Percentiles rank a stretch among this genome's conserved stretches.
phyloP scores from a whole-genome alignment of 2,797 vertebrate species.

The Aplochiton taeniatus region DNA sequence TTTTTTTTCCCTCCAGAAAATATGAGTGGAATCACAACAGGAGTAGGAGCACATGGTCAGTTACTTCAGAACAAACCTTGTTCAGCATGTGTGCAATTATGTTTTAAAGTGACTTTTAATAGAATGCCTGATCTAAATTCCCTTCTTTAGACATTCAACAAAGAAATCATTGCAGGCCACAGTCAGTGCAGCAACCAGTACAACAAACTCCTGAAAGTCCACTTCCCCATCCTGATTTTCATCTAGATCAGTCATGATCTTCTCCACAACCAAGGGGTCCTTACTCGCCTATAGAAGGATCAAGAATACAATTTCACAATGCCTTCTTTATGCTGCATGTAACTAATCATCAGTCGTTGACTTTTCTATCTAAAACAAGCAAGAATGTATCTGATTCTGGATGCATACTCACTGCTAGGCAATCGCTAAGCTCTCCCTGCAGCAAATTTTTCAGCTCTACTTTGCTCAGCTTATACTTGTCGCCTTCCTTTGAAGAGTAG shows the following conservation, averaged over 20 bases:
- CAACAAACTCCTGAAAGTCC: conserved; percentile 93
- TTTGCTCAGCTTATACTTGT: conserved; percentile 91
- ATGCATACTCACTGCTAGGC: conserved; percentile 77
- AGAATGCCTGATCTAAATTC: too few species aligned
- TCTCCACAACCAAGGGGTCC: conserved; percentile 80
- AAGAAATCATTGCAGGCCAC: conserved; percentile 91
- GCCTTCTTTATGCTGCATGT: too few species aligned
- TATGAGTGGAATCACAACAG: too few species aligned
- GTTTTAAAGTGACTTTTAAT: too few species aligned
- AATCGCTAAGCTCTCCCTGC: conserved; percentile 76
- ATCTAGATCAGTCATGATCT: conserved; percentile 88
- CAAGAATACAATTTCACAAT: not conserved
- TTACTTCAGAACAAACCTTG: too few species aligned
- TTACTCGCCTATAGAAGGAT: conserved; percentile 71
- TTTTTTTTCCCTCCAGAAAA: too few species aligned
- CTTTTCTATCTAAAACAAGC: not conserved
- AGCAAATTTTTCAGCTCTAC: conserved; percentile 86
- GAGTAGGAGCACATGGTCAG: too few species aligned
- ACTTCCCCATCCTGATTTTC: conserved; percentile 87
- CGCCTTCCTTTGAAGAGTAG: conserved; percentile 89
- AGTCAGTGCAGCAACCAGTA: conserved; percentile 85
- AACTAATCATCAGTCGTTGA: not conserved
- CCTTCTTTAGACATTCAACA: conserved; percentile 63
- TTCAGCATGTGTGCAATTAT: too few species aligned
- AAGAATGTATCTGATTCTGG: not conserved